Evolutionary conservation across 2,797 vertebrate genomes (phyloP).

Genomic region (Molossus alvarezi): DNA sequence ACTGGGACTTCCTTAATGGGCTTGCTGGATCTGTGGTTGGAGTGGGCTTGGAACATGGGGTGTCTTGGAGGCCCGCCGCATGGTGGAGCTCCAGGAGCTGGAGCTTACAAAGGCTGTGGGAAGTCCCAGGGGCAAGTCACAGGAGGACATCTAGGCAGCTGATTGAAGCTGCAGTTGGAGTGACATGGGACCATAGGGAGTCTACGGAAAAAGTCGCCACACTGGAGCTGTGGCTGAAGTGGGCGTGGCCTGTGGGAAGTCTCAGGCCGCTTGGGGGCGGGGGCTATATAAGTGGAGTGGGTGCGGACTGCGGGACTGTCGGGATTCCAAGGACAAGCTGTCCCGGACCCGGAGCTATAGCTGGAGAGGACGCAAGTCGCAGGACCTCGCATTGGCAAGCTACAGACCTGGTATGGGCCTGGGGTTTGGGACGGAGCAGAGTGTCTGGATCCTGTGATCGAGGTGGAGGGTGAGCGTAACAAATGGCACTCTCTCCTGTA

Average conservation of each 20-base stretch:
- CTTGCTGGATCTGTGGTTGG: not conserved
- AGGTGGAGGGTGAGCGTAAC: not conserved
- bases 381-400: not conserved
- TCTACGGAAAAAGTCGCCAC: not conserved
- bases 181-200: not conserved
- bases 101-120: not conserved
- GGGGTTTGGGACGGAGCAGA: not conserved
- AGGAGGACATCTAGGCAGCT: too few relatives aligned
- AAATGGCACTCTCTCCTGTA: not conserved
- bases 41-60: not conserved
- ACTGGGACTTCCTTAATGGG: not conserved
- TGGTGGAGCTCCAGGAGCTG: not conserved
- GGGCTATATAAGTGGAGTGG: not conserved
- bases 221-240: not conserved
- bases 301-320: not conserved
- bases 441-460: not conserved
- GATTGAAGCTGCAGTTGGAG: not conserved
- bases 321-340: not conserved
- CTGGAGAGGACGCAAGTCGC: too few relatives aligned
- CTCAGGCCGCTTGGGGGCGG: not conserved
- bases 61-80: not conserved
- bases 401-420: too few relatives aligned
- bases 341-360: not conserved
- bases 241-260: not conserved
- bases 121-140: not conserved